Evolutionary conservation across 1,140 invertebrate genomes (phyloP).

Genomic region (Drosophila bocki): DNA sequence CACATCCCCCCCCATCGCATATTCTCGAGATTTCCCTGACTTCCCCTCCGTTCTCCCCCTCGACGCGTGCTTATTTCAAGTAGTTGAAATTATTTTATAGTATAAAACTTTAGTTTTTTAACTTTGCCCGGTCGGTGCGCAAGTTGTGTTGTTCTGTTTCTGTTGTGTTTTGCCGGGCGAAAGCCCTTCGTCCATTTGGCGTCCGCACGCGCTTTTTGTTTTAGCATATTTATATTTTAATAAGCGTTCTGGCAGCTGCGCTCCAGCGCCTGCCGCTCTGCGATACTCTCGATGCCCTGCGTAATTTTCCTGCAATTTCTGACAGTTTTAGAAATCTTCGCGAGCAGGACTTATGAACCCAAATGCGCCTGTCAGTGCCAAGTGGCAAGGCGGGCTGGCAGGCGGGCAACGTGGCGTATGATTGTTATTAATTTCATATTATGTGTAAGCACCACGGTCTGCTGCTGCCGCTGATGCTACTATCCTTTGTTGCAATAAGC

Average conservation of each 20-base stretch:
- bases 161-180: conserved; percentile 35
- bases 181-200: conserved; percentile 57
- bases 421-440: conserved; percentile 83
- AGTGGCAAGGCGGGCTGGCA: conserved; percentile 53
- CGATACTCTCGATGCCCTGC: conserved; percentile 46
- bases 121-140: conserved; percentile 53
- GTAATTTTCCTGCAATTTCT: conserved; percentile 82
- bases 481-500: conserved; percentile 65
- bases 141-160: conserved; percentile 14
- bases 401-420: conserved; percentile 75
- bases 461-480: conserved; percentile 11
- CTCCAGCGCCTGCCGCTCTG: conserved; percentile 43
- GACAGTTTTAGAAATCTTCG: conserved; percentile 82
- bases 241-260: conserved; percentile 81
- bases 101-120: conserved; percentile 84
- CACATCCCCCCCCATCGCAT: conserved; percentile 8
- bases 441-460: conserved; percentile 63
- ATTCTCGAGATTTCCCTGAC: conserved; percentile 43
- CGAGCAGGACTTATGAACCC: conserved; percentile 76
- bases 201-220: conserved; percentile 63
- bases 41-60: conserved; percentile 11
- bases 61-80: conserved; percentile 75
- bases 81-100: conserved; percentile 83
- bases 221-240: conserved; percentile 84
- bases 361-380: conserved; percentile 77